Evolutionary conservation across 2,113 vertebrate genomes (phyloP).

Genomic region (Scartelaos histophorus): DNA sequence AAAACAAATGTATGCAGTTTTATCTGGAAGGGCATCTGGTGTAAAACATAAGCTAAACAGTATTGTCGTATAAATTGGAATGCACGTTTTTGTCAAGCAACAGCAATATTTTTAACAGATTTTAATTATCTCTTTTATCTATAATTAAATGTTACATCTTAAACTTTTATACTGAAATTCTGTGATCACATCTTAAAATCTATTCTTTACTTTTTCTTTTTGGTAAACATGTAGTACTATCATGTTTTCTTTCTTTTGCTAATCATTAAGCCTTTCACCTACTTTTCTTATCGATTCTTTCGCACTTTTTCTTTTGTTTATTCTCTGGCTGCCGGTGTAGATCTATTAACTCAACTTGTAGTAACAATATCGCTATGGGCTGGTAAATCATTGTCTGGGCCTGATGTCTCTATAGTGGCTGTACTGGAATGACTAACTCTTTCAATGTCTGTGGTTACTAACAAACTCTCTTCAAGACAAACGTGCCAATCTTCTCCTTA

Average conservation of each 20-base stretch:
- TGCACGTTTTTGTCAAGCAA: background rate
- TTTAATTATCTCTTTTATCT: background rate
- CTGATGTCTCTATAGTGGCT: constrained; percentile 38
- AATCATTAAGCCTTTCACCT: constrained; percentile 25
- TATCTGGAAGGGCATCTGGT: no score
- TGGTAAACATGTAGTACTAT: constrained; percentile 36
- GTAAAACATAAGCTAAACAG: no score
- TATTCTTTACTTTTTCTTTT: constrained; percentile 40
- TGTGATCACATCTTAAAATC: constrained; percentile 45
- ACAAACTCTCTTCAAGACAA: constrained; percentile 67
- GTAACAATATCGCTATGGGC: constrained; percentile 51
- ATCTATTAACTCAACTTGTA: constrained; percentile 73
- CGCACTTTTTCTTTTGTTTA: constrained; percentile 44
- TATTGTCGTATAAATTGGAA: background rate
- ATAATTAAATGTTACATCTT: background rate
- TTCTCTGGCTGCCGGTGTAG: constrained; percentile 69
- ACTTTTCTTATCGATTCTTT: constrained; percentile 29
- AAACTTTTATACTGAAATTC: constrained; percentile 51
- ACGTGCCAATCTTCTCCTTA: constrained; percentile 29
- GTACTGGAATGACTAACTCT: constrained; percentile 71
- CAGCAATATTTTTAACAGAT: background rate
- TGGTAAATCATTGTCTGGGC: constrained; percentile 78
- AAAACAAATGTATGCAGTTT: no score
- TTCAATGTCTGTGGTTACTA: constrained; percentile 90
- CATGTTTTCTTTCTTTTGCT: constrained; percentile 42